phyloP scores from a whole-genome alignment of 2,888 invertebrate species.

The Oligia latruncula region DNA sequence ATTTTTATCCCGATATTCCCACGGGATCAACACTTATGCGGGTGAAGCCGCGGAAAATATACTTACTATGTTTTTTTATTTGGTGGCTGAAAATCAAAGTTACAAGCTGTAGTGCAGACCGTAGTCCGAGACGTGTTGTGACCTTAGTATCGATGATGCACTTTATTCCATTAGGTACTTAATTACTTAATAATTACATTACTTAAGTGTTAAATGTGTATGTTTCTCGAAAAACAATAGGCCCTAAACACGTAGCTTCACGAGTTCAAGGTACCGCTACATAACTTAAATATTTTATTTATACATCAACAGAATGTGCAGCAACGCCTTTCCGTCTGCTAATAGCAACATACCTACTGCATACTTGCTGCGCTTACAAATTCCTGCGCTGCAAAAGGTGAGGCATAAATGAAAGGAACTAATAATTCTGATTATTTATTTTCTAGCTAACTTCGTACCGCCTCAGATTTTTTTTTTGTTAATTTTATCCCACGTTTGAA shows the following conservation, averaged over 20 bases:
- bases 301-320: not conserved
- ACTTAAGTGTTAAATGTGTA: not conserved
- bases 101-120: not conserved
- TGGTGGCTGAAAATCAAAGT: not conserved
- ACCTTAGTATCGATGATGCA: not conserved
- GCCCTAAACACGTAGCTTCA: not conserved
- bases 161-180: not conserved
- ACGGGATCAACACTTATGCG: not conserved
- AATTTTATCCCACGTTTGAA: no score
- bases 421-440: not conserved
- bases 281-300: not conserved
- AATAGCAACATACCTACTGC: slow-evolving; percentile 22
- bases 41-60: not conserved
- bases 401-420: slow-evolving; percentile 2
- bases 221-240: not conserved
- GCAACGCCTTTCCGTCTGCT: slow-evolving; percentile 19
- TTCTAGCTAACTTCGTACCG: no score
- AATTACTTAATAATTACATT: not conserved
- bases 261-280: not conserved
- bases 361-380: not conserved
- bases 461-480: no score
- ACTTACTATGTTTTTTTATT: not conserved
- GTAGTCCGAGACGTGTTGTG: not conserved
- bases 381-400: not conserved
- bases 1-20: not conserved